These are phyloP conservation scores for rabbit (Oryctolagus cuniculus) DNA, from an alignment of 2,113 vertebrate genomes.

Conservation along the genomic window mOryCun1.1 NC_091440.1:37404001-37404500, in stretches of 20 bases:
- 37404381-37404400: not conserved
- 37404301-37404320: not conserved
- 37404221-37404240: not conserved
- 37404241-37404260: not conserved
- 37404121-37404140: not conserved
- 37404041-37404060: not conserved
- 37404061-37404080: not conserved
- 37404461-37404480: not conserved
- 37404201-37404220: not conserved
- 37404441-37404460: not conserved
- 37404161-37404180: not conserved
- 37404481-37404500: not conserved
- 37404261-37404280: not conserved
- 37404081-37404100: not conserved
- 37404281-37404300: not conserved
- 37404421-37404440: not conserved
- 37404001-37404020: not conserved
- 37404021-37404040: not conserved
- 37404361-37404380: not conserved
- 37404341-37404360: not conserved
- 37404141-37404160: not conserved
- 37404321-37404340: not conserved
- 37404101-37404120: not conserved
- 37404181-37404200: slow-evolving; percentile 1
- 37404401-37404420: not conserved